Percentiles rank a stretch among this genome's conserved stretches.
These are phyloP conservation scores for Pelodytes ibericus DNA, from an alignment of 2,797 vertebrate genomes.

Conservation along the genomic window DNA sequence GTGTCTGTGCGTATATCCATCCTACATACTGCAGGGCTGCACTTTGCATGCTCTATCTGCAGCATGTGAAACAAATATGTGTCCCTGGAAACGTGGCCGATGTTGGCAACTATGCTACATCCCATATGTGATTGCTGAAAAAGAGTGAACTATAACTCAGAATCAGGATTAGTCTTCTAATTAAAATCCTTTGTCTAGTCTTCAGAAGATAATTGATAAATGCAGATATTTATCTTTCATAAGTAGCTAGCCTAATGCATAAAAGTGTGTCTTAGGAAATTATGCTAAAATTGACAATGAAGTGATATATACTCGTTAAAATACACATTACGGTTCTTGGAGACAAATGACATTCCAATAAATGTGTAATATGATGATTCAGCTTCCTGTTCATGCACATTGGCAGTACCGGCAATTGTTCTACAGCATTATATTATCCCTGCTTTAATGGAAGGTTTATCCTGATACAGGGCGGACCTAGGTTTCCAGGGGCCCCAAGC, in stretches of 20 bases:
- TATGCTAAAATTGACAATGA: not conserved
- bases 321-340: not conserved
- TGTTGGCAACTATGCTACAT: too few relatives aligned
- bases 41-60: too few relatives aligned
- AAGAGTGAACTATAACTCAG: too few relatives aligned
- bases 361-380: not conserved
- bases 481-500: too few relatives aligned
- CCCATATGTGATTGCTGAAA: too few relatives aligned
- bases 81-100: too few relatives aligned
- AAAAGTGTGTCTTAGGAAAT: not conserved
- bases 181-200: not conserved
- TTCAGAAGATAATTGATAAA: not conserved
- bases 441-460: not conserved
- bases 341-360: slow-evolving; percentile 1
- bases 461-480: not conserved
- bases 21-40: too few relatives aligned
- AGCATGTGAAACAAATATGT: too few relatives aligned
- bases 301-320: not conserved
- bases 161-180: too few relatives aligned
- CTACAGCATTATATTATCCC: not conserved
- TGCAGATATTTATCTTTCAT: not conserved
- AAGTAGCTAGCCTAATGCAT: not conserved
- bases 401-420: not conserved
- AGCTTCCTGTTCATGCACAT: not conserved
- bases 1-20: too few relatives aligned